Evolutionary conservation across 2,888 invertebrate genomes (phyloP).

Genomic region (Ptycholaimellus sp.): DNA sequence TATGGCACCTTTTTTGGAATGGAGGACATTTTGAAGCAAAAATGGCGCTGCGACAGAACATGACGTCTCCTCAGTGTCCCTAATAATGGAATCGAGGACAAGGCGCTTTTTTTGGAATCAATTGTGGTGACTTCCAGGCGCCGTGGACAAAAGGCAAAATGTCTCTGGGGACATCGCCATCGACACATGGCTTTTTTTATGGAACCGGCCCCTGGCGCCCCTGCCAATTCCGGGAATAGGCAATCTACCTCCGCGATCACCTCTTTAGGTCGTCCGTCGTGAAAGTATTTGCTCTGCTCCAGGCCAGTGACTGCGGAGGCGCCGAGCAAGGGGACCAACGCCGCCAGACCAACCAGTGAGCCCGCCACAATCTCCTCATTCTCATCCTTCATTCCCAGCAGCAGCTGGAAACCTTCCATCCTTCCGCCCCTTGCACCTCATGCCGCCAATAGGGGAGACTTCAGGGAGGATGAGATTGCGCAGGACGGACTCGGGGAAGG

Average conservation of each 20-base stretch:
- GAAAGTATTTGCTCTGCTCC: slow-evolving; percentile 51
- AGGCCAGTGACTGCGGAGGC: slow-evolving; percentile 54
- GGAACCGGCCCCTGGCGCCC: too few species aligned
- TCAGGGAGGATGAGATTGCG: slow-evolving; percentile 56
- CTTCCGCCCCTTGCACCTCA: not conserved
- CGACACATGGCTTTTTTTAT: too few species aligned
- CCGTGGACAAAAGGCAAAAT: too few species aligned
- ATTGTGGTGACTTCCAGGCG: too few species aligned
- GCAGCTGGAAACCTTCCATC: slow-evolving; percentile 33
- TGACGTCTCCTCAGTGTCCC: too few species aligned
- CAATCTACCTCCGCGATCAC: not conserved
- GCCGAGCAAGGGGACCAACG: slow-evolving; percentile 58
- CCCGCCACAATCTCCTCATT: slow-evolving; percentile 56
- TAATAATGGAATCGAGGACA: too few species aligned
- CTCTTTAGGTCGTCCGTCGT: slow-evolving; percentile 53
- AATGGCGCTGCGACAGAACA: too few species aligned
- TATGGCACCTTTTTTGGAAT: too few species aligned
- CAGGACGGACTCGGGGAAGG: slow-evolving; percentile 51
- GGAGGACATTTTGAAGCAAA: too few species aligned
- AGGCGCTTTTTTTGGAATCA: too few species aligned
- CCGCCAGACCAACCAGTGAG: slow-evolving; percentile 54
- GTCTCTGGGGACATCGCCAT: too few species aligned
- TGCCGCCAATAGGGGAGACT: slow-evolving; percentile 29
- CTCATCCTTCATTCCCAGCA: slow-evolving; percentile 61
- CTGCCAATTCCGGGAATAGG: too few species aligned